phyloP scores from a whole-genome alignment of 2,888 invertebrate species.

The Hyalella azteca region DNA sequence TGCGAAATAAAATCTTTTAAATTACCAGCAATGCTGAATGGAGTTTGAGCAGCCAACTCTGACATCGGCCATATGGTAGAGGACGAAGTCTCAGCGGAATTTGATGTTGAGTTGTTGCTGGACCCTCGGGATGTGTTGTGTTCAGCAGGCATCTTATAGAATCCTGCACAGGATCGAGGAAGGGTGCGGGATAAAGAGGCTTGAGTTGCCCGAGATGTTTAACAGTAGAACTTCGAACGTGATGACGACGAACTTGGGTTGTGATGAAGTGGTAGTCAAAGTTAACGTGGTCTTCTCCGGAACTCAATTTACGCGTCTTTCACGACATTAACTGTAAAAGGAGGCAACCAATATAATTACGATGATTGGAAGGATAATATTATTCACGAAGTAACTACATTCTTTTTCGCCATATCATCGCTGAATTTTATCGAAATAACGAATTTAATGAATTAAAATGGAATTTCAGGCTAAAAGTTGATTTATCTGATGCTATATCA shows the following conservation, averaged over 20 bases:
- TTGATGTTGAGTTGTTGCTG: background rate
- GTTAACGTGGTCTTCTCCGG: conserved; percentile 8
- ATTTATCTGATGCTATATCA: too few species aligned
- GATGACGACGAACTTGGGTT: conserved; percentile 2
- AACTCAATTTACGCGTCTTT: too few species aligned
- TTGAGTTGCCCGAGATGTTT: background rate
- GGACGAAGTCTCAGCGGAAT: background rate
- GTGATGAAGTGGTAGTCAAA: conserved; percentile 3
- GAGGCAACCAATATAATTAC: too few species aligned
- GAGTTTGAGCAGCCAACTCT: background rate
- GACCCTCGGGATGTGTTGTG: background rate
- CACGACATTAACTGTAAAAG: too few species aligned
- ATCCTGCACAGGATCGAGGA: background rate
- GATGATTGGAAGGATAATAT: too few species aligned
- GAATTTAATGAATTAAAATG: too few species aligned
- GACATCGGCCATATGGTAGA: background rate
- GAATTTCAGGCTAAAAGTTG: too few species aligned
- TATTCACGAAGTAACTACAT: too few species aligned
- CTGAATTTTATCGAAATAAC: too few species aligned
- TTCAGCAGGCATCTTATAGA: background rate
- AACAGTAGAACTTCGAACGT: background rate
- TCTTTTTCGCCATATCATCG: too few species aligned
- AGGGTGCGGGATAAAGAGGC: background rate
- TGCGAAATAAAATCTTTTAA: background rate
- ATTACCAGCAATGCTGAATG: background rate